Base-by-base conservation (phyloP, 2,888 invertebrate species). In the Caenorhabditis macrosperma region DNA sequence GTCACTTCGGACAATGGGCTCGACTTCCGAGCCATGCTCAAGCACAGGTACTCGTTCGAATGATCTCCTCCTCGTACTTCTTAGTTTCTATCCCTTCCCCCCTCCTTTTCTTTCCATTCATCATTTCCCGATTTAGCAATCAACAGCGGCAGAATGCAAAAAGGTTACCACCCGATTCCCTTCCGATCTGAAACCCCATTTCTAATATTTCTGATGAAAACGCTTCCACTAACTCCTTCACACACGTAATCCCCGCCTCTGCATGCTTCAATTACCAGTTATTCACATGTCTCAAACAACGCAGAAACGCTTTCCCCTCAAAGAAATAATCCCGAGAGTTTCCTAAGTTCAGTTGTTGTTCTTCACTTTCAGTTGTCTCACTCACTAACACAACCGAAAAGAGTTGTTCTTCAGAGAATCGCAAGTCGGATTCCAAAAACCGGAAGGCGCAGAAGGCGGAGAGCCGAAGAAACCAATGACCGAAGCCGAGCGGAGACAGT, bases 21-120 rank as follows among this genome's bases (percentile, higher is more conserved):
- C 95, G 99, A 99, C 93, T 99, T 98, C 95, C 94, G 99, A 92
- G 94, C 96, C 82, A 95, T 98, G 95, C 93, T 99, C 88, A 97
- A 96, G 92, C 97, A 96, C 93, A 94, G 89, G 90, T 90, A 72
- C 9, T 68, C 44, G 28, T 24, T 69, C 17, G 28, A 15, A 6
- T 15, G 12, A 55, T 50, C 41, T 22, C 28, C 22, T 41, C 48
- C 12, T 4, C 35, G 5, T 50, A 10, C 3, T 33, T 44, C 54
- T 33, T 35, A 17, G 9, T 15, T 26, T 55, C 12, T 35, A n/a
- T 6, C 28, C 6, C 50, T 41, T 9, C 48, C 7, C 17, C 26
- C 12, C 17, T 38, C 46, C 30, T 41, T 57, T 22, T 46, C 38
- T 48, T 24, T 57, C 22, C 24, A 26, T 60, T 20, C 28, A 50